These are phyloP conservation scores for Lethenteron reissneri DNA, from an alignment of 2,113 vertebrate genomes.

Conservation along the genomic window DNA sequence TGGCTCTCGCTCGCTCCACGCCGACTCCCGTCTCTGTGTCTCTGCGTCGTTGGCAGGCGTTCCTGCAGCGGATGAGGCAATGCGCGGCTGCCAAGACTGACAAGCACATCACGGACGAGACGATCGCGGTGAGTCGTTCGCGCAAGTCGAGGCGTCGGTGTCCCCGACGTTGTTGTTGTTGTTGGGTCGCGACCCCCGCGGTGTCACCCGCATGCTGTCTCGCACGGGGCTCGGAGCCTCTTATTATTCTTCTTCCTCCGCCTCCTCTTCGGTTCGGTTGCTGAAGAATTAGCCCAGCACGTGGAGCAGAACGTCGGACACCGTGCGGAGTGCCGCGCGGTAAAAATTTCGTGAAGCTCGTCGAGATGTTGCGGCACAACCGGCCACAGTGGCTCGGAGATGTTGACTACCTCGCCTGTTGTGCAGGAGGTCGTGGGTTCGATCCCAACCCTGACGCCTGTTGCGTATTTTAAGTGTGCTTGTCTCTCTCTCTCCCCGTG, in stretches of 20 bases:
- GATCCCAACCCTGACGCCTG: no score
- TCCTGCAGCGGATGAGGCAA: slow-evolving; percentile 72
- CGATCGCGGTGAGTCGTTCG: slow-evolving; percentile 50
- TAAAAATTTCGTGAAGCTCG: no score
- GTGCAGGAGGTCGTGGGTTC: no score
- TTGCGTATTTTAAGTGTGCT: no score
- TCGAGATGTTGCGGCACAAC: no score
- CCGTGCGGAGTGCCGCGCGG: no score
- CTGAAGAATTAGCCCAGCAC: background rate
- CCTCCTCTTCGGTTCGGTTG: background rate
- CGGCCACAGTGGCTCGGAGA: no score
- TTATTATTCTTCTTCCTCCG: background rate
- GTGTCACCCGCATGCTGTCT: background rate
- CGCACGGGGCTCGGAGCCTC: background rate
- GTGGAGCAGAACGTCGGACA: background rate
- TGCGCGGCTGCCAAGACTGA: slow-evolving; percentile 48
- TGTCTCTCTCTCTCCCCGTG: no score
- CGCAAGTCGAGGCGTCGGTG: background rate
- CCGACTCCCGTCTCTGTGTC: background rate
- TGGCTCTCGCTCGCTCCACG: no score
- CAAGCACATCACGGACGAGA: slow-evolving; percentile 75
- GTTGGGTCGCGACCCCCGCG: background rate
- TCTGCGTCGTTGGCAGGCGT: slow-evolving; percentile 33
- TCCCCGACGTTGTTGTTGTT: background rate
- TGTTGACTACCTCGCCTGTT: no score